Conservation (phyloP, 2,797 vertebrate genomes). For the Strix occidentalis region DNA sequence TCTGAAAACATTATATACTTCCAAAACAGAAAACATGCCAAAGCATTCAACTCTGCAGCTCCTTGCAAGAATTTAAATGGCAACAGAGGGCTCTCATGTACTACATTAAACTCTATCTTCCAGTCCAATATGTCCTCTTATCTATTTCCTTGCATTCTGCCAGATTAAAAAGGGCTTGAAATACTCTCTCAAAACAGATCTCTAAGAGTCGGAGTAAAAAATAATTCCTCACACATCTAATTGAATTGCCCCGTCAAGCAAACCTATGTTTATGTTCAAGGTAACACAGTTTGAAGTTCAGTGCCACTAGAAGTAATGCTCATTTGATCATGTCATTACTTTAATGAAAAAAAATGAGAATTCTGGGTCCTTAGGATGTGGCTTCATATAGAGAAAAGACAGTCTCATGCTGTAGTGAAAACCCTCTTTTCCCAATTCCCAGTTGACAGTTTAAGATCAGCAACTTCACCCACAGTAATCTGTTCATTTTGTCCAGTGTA, state of each 20-base stretch:
- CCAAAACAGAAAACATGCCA: not conserved
- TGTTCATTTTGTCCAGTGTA: not conserved
- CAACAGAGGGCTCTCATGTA: slow-evolving; percentile 57
- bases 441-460: not conserved
- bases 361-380: not conserved
- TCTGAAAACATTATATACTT: not conserved
- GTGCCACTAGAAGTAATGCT: not conserved
- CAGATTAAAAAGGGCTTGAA: not conserved
- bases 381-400: not conserved
- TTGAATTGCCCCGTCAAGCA: not conserved
- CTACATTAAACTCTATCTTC: not conserved
- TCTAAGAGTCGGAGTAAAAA: not conserved
- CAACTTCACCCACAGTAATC: not conserved
- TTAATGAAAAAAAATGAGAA: not conserved
- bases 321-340: not conserved
- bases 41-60: not conserved
- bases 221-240: not conserved
- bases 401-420: not conserved
- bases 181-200: not conserved
- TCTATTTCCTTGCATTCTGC: not conserved
- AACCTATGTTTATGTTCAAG: not conserved
- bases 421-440: not conserved
- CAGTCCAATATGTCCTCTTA: not conserved
- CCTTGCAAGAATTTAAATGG: slow-evolving; percentile 12
- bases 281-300: not conserved